Evolutionary conservation across 2,797 vertebrate genomes (phyloP).

Genomic region (Graptemys geographica): DNA sequence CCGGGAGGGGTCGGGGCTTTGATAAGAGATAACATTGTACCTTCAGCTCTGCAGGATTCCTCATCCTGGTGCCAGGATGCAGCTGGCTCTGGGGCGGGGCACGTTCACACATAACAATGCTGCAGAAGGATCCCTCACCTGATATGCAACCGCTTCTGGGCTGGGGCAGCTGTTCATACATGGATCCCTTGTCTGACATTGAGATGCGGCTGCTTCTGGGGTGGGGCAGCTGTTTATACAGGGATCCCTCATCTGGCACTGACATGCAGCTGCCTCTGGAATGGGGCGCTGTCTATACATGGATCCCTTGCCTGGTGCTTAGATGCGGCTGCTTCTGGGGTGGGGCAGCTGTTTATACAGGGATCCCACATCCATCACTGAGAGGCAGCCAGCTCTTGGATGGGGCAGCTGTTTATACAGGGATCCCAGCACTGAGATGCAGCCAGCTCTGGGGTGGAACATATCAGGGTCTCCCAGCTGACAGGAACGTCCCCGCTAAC

Average conservation of each 20-base stretch:
- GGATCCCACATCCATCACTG: not conserved
- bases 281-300: not conserved
- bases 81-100: not conserved
- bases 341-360: not conserved
- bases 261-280: not conserved
- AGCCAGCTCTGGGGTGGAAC: not conserved
- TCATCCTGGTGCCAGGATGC: not conserved
- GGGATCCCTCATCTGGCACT: fast-evolving
- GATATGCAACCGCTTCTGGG: not conserved
- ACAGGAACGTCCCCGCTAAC: not conserved
- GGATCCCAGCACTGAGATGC: not conserved
- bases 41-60: conserved; percentile 8
- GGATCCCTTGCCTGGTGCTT: too few relatives aligned
- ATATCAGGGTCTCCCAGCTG: not conserved
- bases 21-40: not conserved
- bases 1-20: not conserved
- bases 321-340: not conserved
- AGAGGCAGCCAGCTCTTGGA: not conserved
- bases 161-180: not conserved
- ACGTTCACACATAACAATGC: not conserved
- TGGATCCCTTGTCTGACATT: too few relatives aligned
- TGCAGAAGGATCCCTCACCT: not conserved
- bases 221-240: not conserved
- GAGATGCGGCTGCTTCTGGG: not conserved
- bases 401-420: not conserved